These are phyloP conservation scores for Saguinus midas DNA, from an alignment of 2,113 vertebrate species.

Conservation along the genomic window DNA sequence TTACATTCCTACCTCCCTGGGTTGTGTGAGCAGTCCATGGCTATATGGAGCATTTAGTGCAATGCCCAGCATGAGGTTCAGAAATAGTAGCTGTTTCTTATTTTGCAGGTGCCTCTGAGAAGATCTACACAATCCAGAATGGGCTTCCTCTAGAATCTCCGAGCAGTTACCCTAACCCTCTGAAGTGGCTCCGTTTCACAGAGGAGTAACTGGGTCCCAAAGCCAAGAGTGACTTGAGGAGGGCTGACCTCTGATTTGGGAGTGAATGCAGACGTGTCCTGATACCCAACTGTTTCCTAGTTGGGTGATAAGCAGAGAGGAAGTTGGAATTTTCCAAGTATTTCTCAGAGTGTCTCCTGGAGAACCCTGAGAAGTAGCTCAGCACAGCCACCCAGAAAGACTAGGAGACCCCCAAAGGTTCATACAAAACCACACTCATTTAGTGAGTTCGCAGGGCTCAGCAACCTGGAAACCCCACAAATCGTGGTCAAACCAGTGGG, in stretches of 20 bases:
- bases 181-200: background rate
- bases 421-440: background rate
- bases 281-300: background rate
- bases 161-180: background rate
- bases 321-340: background rate
- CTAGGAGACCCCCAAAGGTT: background rate
- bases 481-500: background rate
- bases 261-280: background rate
- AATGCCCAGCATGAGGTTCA: background rate
- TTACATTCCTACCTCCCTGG: background rate
- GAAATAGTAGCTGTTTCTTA: background rate
- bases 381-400: background rate
- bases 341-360: background rate
- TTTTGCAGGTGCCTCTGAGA: background rate
- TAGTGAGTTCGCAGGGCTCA: background rate
- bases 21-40: background rate
- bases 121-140: background rate
- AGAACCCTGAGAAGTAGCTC: background rate
- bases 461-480: background rate
- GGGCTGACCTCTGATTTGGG: background rate
- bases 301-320: background rate
- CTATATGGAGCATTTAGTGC: background rate
- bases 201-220: background rate
- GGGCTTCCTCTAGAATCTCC: background rate
- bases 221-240: background rate